Evolutionary conservation across 2,797 vertebrate genomes (phyloP).

Genomic region (Falco naumanni): DNA sequence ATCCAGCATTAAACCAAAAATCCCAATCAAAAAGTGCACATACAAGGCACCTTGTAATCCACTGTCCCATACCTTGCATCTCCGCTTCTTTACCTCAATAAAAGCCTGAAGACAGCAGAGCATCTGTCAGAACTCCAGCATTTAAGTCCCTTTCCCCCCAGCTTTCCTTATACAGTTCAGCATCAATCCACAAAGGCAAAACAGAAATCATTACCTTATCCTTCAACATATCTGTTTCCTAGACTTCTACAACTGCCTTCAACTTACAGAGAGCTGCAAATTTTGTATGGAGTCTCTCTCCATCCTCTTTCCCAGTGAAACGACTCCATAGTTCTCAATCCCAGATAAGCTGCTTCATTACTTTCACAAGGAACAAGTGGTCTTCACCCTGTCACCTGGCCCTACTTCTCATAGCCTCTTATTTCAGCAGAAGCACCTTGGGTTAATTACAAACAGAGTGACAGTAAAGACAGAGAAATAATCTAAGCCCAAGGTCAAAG

Average conservation of each 20-base stretch:
- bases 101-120: background rate
- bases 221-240: background rate
- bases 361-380: background rate
- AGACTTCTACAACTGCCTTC: background rate
- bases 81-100: background rate
- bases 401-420: background rate
- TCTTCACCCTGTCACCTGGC: background rate
- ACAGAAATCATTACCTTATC: too few species aligned
- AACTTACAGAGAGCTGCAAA: background rate
- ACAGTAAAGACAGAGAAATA: background rate
- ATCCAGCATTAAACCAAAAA: background rate
- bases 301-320: background rate
- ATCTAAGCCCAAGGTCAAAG: background rate
- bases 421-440: background rate
- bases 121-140: background rate
- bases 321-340: background rate
- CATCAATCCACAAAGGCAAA: background rate
- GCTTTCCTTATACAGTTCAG: background rate
- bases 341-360: background rate
- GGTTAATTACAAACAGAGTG: background rate
- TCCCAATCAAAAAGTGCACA: background rate
- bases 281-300: background rate
- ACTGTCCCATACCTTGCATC: background rate
- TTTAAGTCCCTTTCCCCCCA: background rate
- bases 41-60: background rate